phyloP scores from a whole-genome alignment of 2,797 vertebrate species.

The Odontamblyopus lacepedii region DNA sequence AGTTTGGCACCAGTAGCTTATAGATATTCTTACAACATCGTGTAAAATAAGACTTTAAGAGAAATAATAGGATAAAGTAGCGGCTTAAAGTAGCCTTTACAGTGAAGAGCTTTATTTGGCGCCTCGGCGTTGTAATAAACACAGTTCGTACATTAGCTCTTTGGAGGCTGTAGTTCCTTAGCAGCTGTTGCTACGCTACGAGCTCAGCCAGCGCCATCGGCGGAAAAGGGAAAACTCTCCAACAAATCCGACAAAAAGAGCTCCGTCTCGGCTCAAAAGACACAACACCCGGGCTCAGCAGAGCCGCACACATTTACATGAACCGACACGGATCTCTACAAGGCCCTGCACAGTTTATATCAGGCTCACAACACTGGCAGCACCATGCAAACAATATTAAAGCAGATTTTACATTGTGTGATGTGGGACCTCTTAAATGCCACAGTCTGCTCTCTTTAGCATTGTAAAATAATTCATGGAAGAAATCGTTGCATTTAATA shows the following conservation, averaged over 20 bases:
- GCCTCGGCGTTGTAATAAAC: not conserved
- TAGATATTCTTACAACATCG: not conserved
- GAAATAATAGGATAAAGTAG: slow-evolving; percentile 21
- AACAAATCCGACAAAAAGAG: slow-evolving; percentile 5
- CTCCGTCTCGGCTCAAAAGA: slow-evolving; percentile 1
- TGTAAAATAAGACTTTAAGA: slow-evolving; percentile 3
- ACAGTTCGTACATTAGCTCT: not conserved
- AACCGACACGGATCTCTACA: not conserved
- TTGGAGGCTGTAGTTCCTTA: slow-evolving; percentile 38
- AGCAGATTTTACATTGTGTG: not conserved
- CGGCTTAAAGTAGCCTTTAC: slow-evolving; percentile 12
- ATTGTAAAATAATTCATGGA: no score
- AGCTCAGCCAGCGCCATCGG: slow-evolving; percentile 27
- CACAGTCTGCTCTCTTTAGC: no score
- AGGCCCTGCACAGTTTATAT: not conserved
- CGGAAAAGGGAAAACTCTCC: slow-evolving; percentile 15
- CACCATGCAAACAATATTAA: not conserved
- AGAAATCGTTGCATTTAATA: no score
- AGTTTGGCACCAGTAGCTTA: not conserved
- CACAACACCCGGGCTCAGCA: slow-evolving; percentile 3
- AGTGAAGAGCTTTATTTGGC: slow-evolving; percentile 23
- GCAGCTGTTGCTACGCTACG: slow-evolving; percentile 67
- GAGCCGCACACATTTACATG: not conserved
- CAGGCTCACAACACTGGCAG: not conserved
- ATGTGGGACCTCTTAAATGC: not conserved